Evolutionary conservation across 2,888 invertebrate genomes (phyloP).

Genomic region (Calliphora vomitoria): DNA sequence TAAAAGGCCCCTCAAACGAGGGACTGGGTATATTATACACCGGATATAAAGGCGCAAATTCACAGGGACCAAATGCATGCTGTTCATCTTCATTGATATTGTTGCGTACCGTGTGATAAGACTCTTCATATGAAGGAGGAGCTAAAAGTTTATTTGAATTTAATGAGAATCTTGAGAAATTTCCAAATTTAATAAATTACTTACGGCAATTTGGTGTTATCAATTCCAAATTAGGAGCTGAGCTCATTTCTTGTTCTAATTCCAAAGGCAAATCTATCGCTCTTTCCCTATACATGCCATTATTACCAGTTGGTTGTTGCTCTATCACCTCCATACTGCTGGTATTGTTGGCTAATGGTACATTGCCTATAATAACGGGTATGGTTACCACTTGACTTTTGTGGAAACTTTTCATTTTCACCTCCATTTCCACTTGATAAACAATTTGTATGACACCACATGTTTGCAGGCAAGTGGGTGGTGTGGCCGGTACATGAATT

Average conservation of each 20-base stretch:
- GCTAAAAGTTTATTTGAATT: conserved; percentile 75
- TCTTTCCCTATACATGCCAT: conserved; percentile 7
- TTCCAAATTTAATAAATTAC: conserved; percentile 9
- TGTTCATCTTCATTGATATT: conserved; percentile 81
- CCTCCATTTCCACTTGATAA: conserved; percentile 82
- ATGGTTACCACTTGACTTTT: conserved; percentile 79
- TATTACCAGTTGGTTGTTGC: conserved; percentile 64
- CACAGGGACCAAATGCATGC: conserved; percentile 78
- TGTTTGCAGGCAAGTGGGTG: conserved; percentile 81
- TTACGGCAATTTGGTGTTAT: conserved; percentile 69
- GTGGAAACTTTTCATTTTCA: conserved; percentile 78
- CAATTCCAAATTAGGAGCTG: conserved; percentile 57
- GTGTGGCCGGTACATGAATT: conserved; percentile 81
- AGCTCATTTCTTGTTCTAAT: not conserved
- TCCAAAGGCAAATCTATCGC: conserved; percentile 17
- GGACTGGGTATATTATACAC: conserved; percentile 80
- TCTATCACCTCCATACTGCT: conserved; percentile 54
- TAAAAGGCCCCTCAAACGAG: conserved; percentile 49
- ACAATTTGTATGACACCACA: conserved; percentile 81
- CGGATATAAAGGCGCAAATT: conserved; percentile 83
- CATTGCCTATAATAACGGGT: conserved; percentile 83
- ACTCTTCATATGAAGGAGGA: conserved; percentile 82
- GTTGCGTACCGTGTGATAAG: conserved; percentile 79
- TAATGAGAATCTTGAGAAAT: conserved; percentile 19
- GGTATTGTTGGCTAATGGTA: conserved; percentile 78